Evolutionary conservation across 2,797 vertebrate species (phyloP), one percentile per base, ranked within the genome.

Genomic region (Limnodromus scolopaceus): DNA sequence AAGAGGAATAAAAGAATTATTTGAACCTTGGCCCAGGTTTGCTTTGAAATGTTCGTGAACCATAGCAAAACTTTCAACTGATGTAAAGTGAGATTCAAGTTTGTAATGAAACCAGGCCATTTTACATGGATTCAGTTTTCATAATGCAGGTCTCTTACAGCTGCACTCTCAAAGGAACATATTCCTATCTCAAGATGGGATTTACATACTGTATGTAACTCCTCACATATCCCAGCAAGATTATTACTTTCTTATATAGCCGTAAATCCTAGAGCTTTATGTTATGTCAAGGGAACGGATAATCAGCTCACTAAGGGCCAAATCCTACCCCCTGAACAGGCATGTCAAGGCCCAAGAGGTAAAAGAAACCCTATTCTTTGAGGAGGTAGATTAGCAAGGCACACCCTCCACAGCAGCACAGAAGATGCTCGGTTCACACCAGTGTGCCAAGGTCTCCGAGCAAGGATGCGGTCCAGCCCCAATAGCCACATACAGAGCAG

Each of bases 161-260:
- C 95, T 94, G 75, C 92, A 95, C 77, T 96, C 94, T 96, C 96
- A 96, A 87, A 96, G 93, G 94, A 96, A 93, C 91, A 83, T 95
- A 95, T 84, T 95, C 80, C 90, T 95, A 94, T 97, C 96, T 95
- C 94, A 92, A 93, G 94, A 96, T 95, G 71, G 96, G 94, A 97
- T 97, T 97, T 97, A 96, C 96, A 96, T 97, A 97, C 87, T 92
- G 80, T 96, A 95, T 95, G 92, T 80, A 97, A 92, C 92, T 96
- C 84, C 92, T 69, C 90, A 95, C 95, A 96, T 90, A 96, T 95
- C 92, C 96, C 36, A 0, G 95, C 88, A 96, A 97, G 96, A 97
- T 97, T 96, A 96, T 96, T 96, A 94, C 89, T 96, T 95, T 96
- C 93, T 94, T 97, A 96, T 95, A 95, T 64, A 94, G 95, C 86